phyloP scores from a whole-genome alignment of 1,140 invertebrate species.

The Apis florea region DNA sequence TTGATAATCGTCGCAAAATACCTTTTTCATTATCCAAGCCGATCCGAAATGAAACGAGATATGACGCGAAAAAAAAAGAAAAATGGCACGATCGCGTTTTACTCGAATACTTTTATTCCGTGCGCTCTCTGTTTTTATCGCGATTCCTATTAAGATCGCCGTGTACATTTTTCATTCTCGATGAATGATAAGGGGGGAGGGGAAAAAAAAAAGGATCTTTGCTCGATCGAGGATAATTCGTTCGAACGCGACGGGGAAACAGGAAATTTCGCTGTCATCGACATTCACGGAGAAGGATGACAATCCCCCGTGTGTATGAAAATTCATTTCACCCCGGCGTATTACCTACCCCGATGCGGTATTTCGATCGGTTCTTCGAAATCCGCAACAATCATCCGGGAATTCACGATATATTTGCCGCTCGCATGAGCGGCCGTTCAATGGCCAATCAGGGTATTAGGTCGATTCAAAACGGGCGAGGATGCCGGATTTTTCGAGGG shows the following conservation, averaged over 20 bases:
- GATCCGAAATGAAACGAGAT: slow-evolving; percentile 3
- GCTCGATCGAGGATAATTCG: background rate
- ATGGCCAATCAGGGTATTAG: slow-evolving; percentile 19
- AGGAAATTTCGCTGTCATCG: background rate
- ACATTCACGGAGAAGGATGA: background rate
- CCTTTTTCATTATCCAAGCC: background rate
- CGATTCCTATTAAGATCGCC: background rate
- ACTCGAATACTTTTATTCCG: background rate
- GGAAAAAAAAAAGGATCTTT: background rate
- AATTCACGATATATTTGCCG: background rate
- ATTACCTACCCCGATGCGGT: background rate
- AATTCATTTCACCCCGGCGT: slow-evolving; percentile 5
- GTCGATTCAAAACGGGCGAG: background rate
- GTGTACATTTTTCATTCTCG: background rate
- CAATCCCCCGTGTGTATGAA: background rate
- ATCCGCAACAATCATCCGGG: background rate
- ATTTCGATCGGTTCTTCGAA: background rate
- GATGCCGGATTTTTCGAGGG: background rate
- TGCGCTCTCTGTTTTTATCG: background rate
- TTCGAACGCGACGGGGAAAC: background rate
- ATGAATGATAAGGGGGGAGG: background rate
- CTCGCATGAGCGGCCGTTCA: background rate
- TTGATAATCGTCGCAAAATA: background rate
- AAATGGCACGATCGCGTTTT: background rate
- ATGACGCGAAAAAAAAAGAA: background rate